Evolutionary conservation across 2,113 vertebrate genomes (phyloP).

Genomic region (Apeltes quadracus): DNA sequence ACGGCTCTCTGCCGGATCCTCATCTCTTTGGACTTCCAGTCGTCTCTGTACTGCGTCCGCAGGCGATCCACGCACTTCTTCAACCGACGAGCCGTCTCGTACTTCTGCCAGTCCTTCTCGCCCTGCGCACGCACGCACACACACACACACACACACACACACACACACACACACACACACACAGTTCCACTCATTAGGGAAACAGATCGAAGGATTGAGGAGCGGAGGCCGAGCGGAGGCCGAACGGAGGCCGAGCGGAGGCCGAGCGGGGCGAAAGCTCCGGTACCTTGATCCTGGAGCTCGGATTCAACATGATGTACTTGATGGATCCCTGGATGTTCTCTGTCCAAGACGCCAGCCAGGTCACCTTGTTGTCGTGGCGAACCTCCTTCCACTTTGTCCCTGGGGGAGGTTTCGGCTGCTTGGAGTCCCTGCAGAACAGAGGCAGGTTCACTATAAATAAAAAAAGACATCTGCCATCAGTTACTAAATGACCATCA

Average conservation of each 20-base stretch:
- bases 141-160: slow-evolving; percentile 16
- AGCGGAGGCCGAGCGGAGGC: neutral
- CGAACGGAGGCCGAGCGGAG: too few species aligned
- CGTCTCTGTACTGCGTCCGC: slow-evolving; percentile 90
- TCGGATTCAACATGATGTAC: slow-evolving; percentile 98
- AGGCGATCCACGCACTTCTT: slow-evolving; percentile 95
- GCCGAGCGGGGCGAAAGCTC: neutral
- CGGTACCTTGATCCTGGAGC: slow-evolving; percentile 94
- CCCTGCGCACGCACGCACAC: slow-evolving; percentile 78
- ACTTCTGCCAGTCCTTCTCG: slow-evolving; percentile 99
- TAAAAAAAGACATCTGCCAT: neutral
- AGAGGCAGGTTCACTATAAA: slow-evolving; percentile 6
- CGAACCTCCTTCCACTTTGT: slow-evolving; percentile 95
- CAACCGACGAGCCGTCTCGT: slow-evolving; percentile 91
- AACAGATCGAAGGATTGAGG: too few species aligned
- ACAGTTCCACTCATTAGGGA: neutral
- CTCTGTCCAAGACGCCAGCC: slow-evolving; percentile 97
- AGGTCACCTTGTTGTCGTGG: slow-evolving; percentile 96
- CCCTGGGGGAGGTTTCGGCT: slow-evolving; percentile 89
- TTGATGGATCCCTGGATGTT: slow-evolving; percentile 98
- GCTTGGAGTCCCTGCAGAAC: slow-evolving; percentile 88
- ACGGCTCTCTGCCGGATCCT: slow-evolving; percentile 94
- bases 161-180: slow-evolving; percentile 24
- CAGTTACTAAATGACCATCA: too few species aligned
- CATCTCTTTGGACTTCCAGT: slow-evolving; percentile 99